phyloP scores from a whole-genome alignment of 2,113 vertebrate species.

The Tetraodon nigroviridis region DNA sequence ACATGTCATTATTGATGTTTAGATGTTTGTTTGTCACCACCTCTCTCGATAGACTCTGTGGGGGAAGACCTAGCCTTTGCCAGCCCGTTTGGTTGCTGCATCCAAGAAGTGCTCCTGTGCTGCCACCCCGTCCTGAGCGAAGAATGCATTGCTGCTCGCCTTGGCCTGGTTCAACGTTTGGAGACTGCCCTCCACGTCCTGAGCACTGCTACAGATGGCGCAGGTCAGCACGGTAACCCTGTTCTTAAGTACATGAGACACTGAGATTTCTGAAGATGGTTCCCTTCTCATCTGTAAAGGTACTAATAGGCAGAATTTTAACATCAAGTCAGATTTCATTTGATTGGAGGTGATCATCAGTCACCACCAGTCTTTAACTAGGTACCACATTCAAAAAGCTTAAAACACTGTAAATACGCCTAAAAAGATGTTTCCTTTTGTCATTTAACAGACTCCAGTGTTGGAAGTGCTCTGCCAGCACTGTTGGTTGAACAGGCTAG shows the following conservation, averaged over 20 bases:
- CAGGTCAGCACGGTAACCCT: slow-evolving; percentile 66
- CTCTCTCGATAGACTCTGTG: slow-evolving; percentile 39
- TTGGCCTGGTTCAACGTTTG: slow-evolving; percentile 76
- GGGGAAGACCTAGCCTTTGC: slow-evolving; percentile 70
- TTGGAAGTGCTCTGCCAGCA: slow-evolving; percentile 69
- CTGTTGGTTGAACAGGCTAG: slow-evolving; percentile 81
- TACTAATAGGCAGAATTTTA: too few species aligned
- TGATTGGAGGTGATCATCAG: too few species aligned
- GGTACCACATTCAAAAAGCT: too few species aligned
- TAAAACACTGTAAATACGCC: too few species aligned
- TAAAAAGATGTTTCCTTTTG: not conserved
- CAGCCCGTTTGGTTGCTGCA: slow-evolving; percentile 77
- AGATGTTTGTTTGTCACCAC: not conserved
- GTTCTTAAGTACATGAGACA: not conserved
- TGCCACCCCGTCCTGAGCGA: slow-evolving; percentile 80
- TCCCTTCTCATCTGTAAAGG: too few species aligned
- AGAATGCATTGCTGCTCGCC: slow-evolving; percentile 76
- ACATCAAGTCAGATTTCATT: too few species aligned
- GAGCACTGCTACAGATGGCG: slow-evolving; percentile 62
- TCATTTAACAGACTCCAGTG: slow-evolving; percentile 63
- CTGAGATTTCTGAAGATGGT: too few species aligned
- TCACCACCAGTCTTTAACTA: too few species aligned
- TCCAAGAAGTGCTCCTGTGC: slow-evolving; percentile 82
- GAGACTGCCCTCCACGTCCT: slow-evolving; percentile 78
- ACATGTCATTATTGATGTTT: not conserved